These are phyloP conservation scores for Bombyx huttoni DNA, from an alignment of 2,888 invertebrate genomes.

Conservation along the genomic window DNA sequence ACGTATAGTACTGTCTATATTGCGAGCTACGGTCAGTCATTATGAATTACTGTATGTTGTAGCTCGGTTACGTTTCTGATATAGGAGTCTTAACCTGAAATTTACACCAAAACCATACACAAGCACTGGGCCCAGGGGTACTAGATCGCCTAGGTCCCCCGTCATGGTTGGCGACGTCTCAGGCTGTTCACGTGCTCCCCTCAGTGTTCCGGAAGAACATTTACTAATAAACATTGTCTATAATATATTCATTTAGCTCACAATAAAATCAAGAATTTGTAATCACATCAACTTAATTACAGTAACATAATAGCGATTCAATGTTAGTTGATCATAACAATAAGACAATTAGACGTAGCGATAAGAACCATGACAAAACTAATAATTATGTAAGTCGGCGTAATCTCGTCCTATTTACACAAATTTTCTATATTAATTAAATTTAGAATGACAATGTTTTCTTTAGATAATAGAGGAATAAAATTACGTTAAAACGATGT, in stretches of 20 bases:
- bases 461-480: not conserved
- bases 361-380: not conserved
- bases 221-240: no score
- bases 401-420: not conserved
- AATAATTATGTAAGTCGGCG: not conserved
- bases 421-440: not conserved
- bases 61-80: no score
- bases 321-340: not conserved
- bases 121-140: no score
- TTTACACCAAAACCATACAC: no score
- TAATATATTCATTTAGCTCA: not conserved
- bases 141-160: no score
- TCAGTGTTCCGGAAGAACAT: no score
- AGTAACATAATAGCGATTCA: slow-evolving; percentile 3
- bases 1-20: no score
- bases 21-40: no score
- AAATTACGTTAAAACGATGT: not conserved
- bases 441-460: not conserved
- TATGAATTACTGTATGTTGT: no score
- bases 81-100: no score
- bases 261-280: not conserved
- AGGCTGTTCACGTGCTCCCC: no score
- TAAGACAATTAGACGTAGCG: not conserved
- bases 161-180: no score
- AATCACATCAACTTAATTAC: slow-evolving; percentile 5